These are phyloP conservation scores for Drosophila chauvacae DNA, from an alignment of 1,140 invertebrate species.

Conservation along the genomic window DNA sequence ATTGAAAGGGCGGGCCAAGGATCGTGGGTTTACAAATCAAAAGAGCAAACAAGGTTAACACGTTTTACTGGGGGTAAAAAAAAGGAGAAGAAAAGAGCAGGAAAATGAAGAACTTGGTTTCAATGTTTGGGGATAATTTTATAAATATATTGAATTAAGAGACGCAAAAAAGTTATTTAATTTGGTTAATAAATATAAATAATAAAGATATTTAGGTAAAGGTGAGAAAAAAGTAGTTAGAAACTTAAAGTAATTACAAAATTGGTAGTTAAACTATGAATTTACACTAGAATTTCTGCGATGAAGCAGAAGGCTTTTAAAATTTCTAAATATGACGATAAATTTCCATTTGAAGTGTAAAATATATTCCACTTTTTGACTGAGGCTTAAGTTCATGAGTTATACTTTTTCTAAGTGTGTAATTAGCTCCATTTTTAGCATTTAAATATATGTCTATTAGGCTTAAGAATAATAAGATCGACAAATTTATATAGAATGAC, in stretches of 20 bases:
- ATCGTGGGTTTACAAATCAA: constrained; percentile 19
- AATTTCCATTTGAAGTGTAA: background rate
- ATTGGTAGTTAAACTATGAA: background rate
- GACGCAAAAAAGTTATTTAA: background rate
- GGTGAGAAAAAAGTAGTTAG: too few species aligned
- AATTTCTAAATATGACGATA: background rate
- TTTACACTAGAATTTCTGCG: background rate
- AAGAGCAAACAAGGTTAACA: constrained; percentile 21
- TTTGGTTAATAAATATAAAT: too few species aligned
- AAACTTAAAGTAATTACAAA: background rate
- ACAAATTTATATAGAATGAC: too few species aligned
- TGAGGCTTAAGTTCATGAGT: background rate
- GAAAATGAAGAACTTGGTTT: background rate
- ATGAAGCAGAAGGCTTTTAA: background rate
- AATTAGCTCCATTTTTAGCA: background rate
- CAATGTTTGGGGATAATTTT: background rate
- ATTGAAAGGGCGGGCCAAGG: constrained; percentile 1
- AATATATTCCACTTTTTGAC: background rate
- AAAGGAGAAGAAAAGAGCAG: background rate
- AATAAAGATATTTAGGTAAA: too few species aligned
- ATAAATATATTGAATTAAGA: background rate
- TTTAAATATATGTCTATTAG: background rate
- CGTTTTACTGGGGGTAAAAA: background rate
- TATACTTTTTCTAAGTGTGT: background rate
- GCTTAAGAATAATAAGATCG: too few species aligned